These are phyloP conservation scores for Otus sunia DNA, from an alignment of 2,113 vertebrate genomes.

Conservation along the genomic window DNA sequence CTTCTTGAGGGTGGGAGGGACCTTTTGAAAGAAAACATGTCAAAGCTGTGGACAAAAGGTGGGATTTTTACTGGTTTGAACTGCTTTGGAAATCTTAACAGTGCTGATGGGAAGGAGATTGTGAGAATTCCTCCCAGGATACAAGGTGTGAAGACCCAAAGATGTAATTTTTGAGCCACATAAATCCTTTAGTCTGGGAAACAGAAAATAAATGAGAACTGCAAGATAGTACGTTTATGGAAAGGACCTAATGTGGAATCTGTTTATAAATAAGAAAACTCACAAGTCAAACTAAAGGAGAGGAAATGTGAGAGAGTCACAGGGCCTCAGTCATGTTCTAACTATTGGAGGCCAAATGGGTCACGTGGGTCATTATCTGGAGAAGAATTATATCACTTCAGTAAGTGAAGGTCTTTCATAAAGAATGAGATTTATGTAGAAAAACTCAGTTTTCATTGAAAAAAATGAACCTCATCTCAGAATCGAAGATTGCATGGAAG, in stretches of 20 bases:
- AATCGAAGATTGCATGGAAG: neutral
- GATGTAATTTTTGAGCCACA: neutral
- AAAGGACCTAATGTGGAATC: neutral
- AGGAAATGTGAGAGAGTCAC: neutral
- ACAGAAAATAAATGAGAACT: neutral
- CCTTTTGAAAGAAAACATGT: neutral
- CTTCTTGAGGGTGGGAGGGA: neutral
- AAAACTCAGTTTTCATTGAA: neutral
- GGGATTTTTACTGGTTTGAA: neutral
- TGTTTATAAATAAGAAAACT: neutral
- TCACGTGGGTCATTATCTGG: neutral
- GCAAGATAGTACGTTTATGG: neutral
- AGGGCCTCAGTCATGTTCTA: neutral
- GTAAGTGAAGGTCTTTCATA: neutral
- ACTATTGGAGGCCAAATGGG: neutral
- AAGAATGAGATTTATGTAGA: neutral
- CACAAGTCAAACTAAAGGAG: neutral
- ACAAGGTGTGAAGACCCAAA: neutral
- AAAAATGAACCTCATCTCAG: neutral
- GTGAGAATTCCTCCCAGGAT: neutral
- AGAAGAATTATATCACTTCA: neutral
- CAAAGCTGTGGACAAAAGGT: neutral
- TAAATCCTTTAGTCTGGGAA: neutral
- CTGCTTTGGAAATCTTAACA: neutral
- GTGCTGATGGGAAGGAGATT: neutral